A percentile compares a stretch with the other conserved stretches of the same genome.
phyloP scores from a whole-genome alignment of 2,888 invertebrate genomes.

The Amblyjoppa proteus region DNA sequence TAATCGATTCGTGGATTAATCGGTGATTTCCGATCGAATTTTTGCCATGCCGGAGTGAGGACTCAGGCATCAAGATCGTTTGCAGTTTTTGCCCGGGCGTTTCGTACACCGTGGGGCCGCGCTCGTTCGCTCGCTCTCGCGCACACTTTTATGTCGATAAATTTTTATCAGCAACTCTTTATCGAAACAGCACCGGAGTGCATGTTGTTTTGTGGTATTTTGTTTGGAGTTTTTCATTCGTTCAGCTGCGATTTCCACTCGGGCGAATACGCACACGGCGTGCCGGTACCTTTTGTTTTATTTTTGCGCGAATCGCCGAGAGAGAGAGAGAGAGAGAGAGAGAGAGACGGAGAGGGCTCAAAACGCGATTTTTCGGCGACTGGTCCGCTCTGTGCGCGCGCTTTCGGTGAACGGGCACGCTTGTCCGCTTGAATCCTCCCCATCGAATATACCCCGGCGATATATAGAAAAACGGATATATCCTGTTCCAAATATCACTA shows the following conservation, averaged over 20 bases:
- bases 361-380: slow-evolving; percentile 47
- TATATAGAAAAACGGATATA: slow-evolving; percentile 39
- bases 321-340: too few relatives aligned
- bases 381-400: slow-evolving; percentile 12
- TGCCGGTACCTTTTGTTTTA: slow-evolving; percentile 13
- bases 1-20: slow-evolving; percentile 61
- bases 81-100: slow-evolving; percentile 11
- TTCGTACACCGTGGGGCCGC: not conserved
- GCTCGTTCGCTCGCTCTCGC: not conserved
- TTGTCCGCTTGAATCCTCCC: slow-evolving; percentile 42
- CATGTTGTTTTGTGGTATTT: slow-evolving; percentile 52
- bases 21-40: slow-evolving; percentile 59
- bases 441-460: slow-evolving; percentile 21
- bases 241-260: slow-evolving; percentile 51
- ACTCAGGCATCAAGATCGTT: slow-evolving; percentile 31
- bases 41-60: slow-evolving; percentile 35
- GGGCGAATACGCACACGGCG: slow-evolving; percentile 15
- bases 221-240: slow-evolving; percentile 59
- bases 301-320: not conserved
- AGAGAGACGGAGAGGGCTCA: not conserved
- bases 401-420: slow-evolving; percentile 38
- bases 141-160: slow-evolving; percentile 31
- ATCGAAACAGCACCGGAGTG: slow-evolving; percentile 32
- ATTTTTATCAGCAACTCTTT: slow-evolving; percentile 55
- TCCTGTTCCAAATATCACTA: slow-evolving; percentile 43